Percentiles rank a stretch among this genome's conserved stretches.
Conservation (phyloP, 1,140 invertebrate genomes). For the Euwallacea similis region DNA sequence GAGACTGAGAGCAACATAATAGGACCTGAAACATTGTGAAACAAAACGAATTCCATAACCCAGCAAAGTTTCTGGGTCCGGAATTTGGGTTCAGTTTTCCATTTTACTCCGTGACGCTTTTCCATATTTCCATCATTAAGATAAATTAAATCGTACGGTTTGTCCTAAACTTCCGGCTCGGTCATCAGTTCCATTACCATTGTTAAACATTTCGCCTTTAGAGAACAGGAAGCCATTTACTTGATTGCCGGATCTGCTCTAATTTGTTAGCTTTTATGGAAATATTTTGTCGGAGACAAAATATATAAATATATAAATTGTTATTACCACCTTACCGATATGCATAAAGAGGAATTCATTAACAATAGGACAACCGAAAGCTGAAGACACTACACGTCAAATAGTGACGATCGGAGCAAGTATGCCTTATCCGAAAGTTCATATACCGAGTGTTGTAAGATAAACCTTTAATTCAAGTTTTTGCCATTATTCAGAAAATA, state of each 20-base stretch:
- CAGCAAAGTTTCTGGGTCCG: not conserved
- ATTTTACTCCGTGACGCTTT: conserved; percentile 14
- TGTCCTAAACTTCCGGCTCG: conserved; percentile 16
- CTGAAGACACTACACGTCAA: too few species aligned
- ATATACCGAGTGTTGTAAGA: too few species aligned
- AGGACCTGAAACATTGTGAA: not conserved
- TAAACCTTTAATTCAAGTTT: too few species aligned
- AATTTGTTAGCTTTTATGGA: not conserved
- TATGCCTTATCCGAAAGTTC: too few species aligned
- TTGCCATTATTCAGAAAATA: too few species aligned
- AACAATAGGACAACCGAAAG: too few species aligned
- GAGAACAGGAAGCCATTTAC: conserved; percentile 8
- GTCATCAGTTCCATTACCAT: conserved; percentile 10
- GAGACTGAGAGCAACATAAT: not conserved
- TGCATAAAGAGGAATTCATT: too few species aligned
- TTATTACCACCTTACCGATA: too few species aligned
- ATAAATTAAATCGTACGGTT: conserved; percentile 22
- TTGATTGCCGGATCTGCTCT: not conserved
- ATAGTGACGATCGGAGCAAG: too few species aligned
- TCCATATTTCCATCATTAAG: conserved; percentile 26
- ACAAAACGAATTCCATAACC: conserved; percentile 16
- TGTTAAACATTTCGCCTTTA: conserved; percentile 14
- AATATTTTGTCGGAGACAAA: too few species aligned
- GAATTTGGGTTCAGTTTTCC: conserved; percentile 8
- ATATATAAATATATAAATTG: too few species aligned